These are phyloP conservation scores for Petrocephalus sullivani DNA, from an alignment of 2,797 vertebrate genomes.

Conservation along the genomic window DNA sequence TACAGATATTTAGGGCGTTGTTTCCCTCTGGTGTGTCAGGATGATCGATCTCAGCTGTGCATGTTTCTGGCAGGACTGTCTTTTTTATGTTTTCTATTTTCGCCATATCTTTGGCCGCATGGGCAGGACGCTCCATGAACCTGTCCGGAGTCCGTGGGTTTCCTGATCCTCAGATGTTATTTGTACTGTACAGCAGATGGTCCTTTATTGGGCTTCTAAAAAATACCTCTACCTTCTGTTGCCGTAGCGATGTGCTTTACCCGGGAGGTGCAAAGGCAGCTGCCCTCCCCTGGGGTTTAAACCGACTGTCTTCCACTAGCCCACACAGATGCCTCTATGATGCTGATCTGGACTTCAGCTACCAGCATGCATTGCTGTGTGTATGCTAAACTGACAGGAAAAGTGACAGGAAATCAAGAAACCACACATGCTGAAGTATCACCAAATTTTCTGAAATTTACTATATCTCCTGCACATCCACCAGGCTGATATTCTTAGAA, in stretches of 20 bases:
- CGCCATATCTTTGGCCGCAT: not conserved
- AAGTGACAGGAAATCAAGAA: not conserved
- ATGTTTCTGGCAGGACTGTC: not conserved
- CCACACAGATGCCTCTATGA: not conserved
- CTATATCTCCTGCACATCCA: not conserved
- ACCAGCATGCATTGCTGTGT: not conserved
- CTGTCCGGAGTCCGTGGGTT: not conserved
- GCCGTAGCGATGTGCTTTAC: not conserved
- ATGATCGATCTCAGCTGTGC: not conserved
- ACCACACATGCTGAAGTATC: not conserved
- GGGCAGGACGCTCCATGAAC: too few relatives aligned
- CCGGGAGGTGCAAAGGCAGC: not conserved
- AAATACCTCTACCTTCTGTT: not conserved
- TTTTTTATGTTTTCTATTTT: not conserved
- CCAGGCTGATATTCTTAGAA: not conserved
- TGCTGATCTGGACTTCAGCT: not conserved
- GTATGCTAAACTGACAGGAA: not conserved
- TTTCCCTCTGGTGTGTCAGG: slow-evolving; percentile 32
- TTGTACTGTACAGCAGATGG: not conserved
- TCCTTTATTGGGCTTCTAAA: not conserved
- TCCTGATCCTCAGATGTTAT: not conserved
- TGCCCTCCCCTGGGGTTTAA: not conserved
- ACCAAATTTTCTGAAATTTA: not conserved
- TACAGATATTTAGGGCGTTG: slow-evolving; percentile 47
- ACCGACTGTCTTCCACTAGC: not conserved